Conservation (phyloP, 2,113 vertebrate genomes). For the Elephantulus edwardii region DNA sequence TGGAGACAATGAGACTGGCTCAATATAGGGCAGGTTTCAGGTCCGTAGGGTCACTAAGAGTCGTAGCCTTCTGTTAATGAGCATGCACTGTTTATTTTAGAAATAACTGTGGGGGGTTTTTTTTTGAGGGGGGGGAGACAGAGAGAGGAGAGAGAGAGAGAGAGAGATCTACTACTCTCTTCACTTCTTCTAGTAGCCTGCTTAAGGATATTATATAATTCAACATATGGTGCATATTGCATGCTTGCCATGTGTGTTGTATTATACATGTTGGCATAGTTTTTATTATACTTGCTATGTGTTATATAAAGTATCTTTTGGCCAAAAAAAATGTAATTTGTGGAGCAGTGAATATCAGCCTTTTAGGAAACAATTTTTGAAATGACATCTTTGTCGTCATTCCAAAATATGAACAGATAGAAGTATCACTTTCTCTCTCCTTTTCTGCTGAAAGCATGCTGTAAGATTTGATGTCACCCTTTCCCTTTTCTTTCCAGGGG, state of each 20-base stretch:
- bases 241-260: not conserved
- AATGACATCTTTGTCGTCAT: not conserved
- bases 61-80: too few relatives aligned
- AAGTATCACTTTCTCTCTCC: too few relatives aligned
- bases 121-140: too few relatives aligned
- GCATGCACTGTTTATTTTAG: not conserved
- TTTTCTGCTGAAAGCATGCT: too few relatives aligned
- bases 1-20: too few relatives aligned
- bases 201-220: not conserved
- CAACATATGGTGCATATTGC: not conserved
- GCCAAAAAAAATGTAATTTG: not conserved
- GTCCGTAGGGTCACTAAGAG: too few relatives aligned
- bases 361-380: constrained; percentile 37
- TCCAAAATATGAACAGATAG: constrained; percentile 17
- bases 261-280: not conserved
- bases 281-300: not conserved
- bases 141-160: not conserved
- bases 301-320: not conserved
- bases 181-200: not conserved
- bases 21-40: too few relatives aligned
- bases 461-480: too few relatives aligned
- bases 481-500: too few relatives aligned
- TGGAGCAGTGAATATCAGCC: not conserved
- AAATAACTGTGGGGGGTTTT: not conserved
- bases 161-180: not conserved